Evolutionary conservation across 2,113 vertebrate genomes (phyloP).

Genomic region (Drymodes brunneopygia): DNA sequence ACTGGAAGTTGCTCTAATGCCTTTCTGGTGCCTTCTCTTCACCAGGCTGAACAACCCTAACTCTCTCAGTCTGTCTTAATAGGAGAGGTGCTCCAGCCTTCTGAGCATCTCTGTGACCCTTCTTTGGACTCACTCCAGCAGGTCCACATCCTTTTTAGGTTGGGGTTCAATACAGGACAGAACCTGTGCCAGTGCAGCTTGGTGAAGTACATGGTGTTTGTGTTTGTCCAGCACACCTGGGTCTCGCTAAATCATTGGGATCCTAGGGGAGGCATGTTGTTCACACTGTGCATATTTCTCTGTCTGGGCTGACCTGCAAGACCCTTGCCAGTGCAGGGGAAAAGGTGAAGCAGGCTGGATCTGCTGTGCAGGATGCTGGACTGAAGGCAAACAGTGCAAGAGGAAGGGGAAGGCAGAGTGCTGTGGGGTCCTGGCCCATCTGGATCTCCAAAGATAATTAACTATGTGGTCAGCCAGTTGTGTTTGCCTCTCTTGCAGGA

Average conservation of each 20-base stretch:
- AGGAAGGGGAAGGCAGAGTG: background rate
- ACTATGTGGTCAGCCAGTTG: fast-evolving
- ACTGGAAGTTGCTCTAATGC: background rate
- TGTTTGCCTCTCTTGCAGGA: background rate
- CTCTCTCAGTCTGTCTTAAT: background rate
- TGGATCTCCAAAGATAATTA: background rate
- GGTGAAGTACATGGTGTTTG: background rate
- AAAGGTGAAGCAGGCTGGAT: background rate
- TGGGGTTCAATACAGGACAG: background rate
- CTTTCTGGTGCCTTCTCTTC: fast-evolving
- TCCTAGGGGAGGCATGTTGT: background rate
- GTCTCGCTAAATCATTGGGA: fast-evolving
- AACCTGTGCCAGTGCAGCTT: background rate
- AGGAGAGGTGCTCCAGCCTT: background rate
- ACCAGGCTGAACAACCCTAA: background rate
- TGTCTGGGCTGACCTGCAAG: background rate
- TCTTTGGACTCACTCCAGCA: background rate
- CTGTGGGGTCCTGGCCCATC: background rate
- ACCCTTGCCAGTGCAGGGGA: background rate
- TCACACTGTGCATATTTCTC: fast-evolving
- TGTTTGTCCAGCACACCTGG: fast-evolving
- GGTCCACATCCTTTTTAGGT: background rate
- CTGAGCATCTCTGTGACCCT: background rate
- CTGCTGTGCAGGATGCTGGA: background rate
- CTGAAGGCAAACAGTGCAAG: background rate